Conservation (phyloP, 2,113 vertebrate genomes). For the Microcebus griseorufus region DNA sequence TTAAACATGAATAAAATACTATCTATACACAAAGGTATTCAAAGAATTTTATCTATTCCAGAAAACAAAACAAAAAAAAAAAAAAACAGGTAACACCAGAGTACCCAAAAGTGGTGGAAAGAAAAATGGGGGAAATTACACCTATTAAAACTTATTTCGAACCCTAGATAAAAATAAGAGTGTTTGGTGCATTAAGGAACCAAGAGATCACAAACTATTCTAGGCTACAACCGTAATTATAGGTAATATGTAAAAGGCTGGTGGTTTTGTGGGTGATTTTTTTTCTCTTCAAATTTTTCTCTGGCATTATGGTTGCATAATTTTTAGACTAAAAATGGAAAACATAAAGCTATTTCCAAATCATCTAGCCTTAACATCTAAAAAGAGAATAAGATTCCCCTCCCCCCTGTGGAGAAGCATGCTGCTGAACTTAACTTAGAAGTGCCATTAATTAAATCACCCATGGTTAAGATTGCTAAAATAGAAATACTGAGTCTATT, state of each 20-base stretch:
- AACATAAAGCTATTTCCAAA: conserved; percentile 56
- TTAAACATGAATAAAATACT: conserved; percentile 34
- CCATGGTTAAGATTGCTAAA: background rate
- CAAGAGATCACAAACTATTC: conserved; percentile 48
- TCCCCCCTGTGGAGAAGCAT: background rate
- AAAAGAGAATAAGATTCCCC: conserved; percentile 3
- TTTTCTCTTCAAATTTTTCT: conserved; percentile 22
- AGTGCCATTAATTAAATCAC: conserved; percentile 53
- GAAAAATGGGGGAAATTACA: background rate
- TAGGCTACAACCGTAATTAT: conserved; percentile 9
- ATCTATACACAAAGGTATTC: background rate
- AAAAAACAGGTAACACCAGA: background rate
- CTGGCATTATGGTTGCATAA: conserved; percentile 25
- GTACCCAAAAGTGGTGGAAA: background rate
- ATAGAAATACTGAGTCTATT: conserved; percentile 54
- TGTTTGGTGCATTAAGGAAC: conserved; percentile 36
- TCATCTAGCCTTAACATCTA: conserved; percentile 46
- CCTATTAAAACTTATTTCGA: conserved; percentile 11
- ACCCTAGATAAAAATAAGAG: conserved; percentile 17
- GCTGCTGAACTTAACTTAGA: conserved; percentile 57
- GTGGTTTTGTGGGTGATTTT: background rate
- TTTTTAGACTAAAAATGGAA: conserved; percentile 58
- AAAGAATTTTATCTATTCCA: background rate
- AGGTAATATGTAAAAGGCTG: conserved; percentile 46
- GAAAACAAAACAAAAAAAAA: conserved; percentile 6